Evolutionary conservation across 2,888 invertebrate genomes (phyloP).

Genomic region (Thera britannica): DNA sequence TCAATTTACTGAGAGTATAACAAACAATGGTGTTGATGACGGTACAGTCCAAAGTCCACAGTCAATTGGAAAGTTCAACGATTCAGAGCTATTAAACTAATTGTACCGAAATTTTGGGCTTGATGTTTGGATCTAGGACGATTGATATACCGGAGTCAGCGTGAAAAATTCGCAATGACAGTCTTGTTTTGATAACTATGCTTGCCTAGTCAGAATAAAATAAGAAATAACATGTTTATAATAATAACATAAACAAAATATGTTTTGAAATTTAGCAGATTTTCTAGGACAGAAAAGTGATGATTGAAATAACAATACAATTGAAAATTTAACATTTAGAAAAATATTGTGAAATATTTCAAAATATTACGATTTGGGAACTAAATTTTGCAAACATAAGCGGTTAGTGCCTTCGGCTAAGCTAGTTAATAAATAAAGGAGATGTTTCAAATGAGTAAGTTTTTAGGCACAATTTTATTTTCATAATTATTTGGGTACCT

Average conservation of each 20-base stretch:
- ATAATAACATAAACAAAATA: not conserved
- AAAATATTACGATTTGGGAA: no score
- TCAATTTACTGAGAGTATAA: constrained; percentile 50
- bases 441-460: no score
- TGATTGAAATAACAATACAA: constrained; percentile 8
- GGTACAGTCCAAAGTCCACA: constrained; percentile 66
- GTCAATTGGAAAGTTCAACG: constrained; percentile 70
- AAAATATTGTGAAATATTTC: not conserved
- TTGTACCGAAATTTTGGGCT: constrained; percentile 33
- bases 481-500: no score
- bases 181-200: not conserved
- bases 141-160: constrained; percentile 13
- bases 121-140: constrained; percentile 18
- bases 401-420: no score
- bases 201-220: no score
- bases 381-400: no score
- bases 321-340: constrained; percentile 10
- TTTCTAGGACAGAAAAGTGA: constrained; percentile 17
- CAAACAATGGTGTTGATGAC: constrained; percentile 64
- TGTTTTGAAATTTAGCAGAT: constrained; percentile 24
- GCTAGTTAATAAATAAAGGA: no score
- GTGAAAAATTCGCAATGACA: constrained; percentile 23
- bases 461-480: no score
- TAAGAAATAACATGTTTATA: no score
- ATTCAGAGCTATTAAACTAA: constrained; percentile 42